Percentiles rank a stretch among this genome's conserved stretches.
Conservation (phyloP, 35 echinoderm and acorn worm species). For the Eucidaris tribuloides region DNA sequence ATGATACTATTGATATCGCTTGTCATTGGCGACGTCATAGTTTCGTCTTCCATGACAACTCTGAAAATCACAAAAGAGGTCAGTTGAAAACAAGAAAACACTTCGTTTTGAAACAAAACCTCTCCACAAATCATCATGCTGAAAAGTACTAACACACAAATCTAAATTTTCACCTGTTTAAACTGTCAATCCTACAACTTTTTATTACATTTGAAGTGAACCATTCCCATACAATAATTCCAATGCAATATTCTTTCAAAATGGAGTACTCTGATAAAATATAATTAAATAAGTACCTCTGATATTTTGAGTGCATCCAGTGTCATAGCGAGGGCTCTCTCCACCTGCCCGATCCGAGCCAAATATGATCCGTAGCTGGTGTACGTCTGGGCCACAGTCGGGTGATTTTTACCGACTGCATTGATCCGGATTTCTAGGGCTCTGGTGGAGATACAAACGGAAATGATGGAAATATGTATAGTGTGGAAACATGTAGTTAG, state of each 20-base stretch:
- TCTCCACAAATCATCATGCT: no score
- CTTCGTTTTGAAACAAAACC: no score
- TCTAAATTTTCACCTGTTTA: no score
- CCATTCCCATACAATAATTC: background rate
- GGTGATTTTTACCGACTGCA: slow-evolving; percentile 43
- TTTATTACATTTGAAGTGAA: no score
- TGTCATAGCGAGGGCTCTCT: slow-evolving; percentile 43
- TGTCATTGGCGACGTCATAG: no score
- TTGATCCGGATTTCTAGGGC: slow-evolving; percentile 62
- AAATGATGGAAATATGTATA: background rate
- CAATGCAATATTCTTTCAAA: background rate
- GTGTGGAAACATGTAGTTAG: background rate
- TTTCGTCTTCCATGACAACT: no score
- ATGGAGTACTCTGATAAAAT: background rate
- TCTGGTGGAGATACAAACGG: background rate
- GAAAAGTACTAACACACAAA: background rate
- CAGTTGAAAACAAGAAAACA: no score
- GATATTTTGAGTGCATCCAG: slow-evolving; percentile 46
- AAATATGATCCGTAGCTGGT: slow-evolving; percentile 43
- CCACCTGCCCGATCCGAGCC: background rate
- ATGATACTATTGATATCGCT: no score
- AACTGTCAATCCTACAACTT: no score
- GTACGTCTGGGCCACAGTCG: slow-evolving; percentile 30
- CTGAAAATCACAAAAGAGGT: no score
- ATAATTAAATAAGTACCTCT: background rate